Conservation (phyloP, 2,113 vertebrate species). For the Cynopterus brachyotis region DNA sequence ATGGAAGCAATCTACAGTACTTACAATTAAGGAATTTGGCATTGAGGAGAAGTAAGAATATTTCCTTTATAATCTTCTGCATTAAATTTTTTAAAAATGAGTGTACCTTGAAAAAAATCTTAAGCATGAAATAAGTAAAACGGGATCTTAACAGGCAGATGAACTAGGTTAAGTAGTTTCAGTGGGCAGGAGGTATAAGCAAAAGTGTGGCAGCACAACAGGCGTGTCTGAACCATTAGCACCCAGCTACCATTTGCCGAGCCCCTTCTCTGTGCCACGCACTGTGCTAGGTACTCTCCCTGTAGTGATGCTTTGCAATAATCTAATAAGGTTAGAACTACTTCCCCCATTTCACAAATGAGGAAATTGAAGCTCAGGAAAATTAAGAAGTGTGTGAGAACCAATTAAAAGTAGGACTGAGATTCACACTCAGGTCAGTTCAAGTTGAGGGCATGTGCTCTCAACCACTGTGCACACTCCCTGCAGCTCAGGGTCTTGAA, state of each 20-base stretch:
- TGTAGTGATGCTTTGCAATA: background rate
- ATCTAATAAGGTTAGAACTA: background rate
- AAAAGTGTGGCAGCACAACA: background rate
- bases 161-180: background rate
- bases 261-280: background rate
- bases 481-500: background rate
- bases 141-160: background rate
- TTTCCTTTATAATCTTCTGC: background rate
- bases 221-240: background rate
- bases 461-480: background rate
- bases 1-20: background rate
- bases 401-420: background rate
- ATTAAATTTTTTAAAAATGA: background rate
- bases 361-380: background rate
- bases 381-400: background rate
- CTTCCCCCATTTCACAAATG: background rate
- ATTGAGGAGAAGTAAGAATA: background rate
- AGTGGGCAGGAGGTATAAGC: background rate
- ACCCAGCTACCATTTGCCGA: background rate
- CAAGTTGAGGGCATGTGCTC: background rate
- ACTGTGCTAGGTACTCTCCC: background rate
- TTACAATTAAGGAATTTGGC: background rate
- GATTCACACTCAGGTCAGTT: background rate
- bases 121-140: background rate
- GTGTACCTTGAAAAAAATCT: background rate